phyloP scores from a whole-genome alignment of 1,140 invertebrate genomes.

The Drosophila albomicans region DNA sequence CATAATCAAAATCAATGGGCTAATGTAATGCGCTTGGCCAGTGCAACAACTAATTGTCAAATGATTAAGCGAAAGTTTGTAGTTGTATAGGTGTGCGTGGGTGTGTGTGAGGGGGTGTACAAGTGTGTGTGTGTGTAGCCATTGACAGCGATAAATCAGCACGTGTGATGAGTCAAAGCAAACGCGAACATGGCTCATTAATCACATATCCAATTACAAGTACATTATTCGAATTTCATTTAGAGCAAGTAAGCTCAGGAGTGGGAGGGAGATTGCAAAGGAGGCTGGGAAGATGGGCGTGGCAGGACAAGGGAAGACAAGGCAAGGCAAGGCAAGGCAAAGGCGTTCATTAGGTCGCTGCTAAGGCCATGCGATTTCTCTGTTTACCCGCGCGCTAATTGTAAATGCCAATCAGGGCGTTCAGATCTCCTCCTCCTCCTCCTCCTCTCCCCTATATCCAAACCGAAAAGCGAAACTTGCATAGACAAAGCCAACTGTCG shows the following conservation, averaged over 20 bases:
- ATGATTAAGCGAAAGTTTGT: slow-evolving; percentile 67
- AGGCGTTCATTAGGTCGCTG: slow-evolving; percentile 46
- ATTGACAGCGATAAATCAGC: slow-evolving; percentile 78
- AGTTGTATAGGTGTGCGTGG: slow-evolving; percentile 29
- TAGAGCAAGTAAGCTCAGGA: neutral
- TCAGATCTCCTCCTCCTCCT: slow-evolving; percentile 34
- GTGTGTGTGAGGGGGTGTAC: neutral
- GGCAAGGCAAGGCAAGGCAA: slow-evolving; percentile 11
- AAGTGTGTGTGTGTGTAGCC: slow-evolving; percentile 28
- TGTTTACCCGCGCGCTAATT: slow-evolving; percentile 83
- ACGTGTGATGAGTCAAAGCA: slow-evolving; percentile 76
- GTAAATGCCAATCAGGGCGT: slow-evolving; percentile 82
- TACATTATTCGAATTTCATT: slow-evolving; percentile 73
- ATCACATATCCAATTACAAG: slow-evolving; percentile 79
- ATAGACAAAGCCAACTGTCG: slow-evolving; percentile 54
- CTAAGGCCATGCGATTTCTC: slow-evolving; percentile 53
- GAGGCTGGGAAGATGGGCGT: neutral
- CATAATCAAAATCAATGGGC: slow-evolving; percentile 27
- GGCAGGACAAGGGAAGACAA: slow-evolving; percentile 5
- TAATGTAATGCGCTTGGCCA: slow-evolving; percentile 16
- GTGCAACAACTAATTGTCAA: slow-evolving; percentile 62
- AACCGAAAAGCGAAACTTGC: slow-evolving; percentile 1
- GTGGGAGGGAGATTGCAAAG: neutral
- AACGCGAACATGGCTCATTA: slow-evolving; percentile 71
- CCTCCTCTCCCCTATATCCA: too few species aligned